Percentiles rank a stretch among this genome's conserved stretches.
These are phyloP conservation scores for Threskiornis aethiopicus DNA, from an alignment of 2,797 vertebrate genomes.

Conservation along the genomic window DNA sequence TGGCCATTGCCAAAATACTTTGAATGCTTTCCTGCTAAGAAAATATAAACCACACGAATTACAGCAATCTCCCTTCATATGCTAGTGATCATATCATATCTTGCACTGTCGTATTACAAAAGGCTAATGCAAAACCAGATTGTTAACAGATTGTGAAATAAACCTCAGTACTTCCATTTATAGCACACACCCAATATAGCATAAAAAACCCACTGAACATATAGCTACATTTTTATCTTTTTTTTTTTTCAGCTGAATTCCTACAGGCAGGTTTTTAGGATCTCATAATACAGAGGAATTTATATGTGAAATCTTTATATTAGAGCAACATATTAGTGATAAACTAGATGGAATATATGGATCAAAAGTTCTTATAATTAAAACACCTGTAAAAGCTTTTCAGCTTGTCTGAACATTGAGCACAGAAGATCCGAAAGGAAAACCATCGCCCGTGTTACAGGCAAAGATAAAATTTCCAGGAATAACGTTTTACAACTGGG, in stretches of 20 bases:
- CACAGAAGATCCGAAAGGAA: background rate
- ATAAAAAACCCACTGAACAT: background rate
- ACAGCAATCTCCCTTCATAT: background rate
- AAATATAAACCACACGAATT: background rate
- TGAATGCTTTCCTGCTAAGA: slow-evolving; percentile 54
- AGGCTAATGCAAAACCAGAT: background rate
- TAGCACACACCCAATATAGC: background rate
- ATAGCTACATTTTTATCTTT: background rate
- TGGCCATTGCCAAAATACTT: slow-evolving; percentile 64
- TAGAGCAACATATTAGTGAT: background rate
- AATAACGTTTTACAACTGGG: background rate
- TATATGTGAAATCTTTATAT: background rate
- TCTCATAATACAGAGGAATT: background rate
- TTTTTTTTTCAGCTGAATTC: background rate
- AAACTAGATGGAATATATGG: background rate
- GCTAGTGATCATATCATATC: rapidly evolving
- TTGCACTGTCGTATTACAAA: background rate
- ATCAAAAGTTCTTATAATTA: background rate
- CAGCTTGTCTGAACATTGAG: background rate
- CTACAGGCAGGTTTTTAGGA: background rate
- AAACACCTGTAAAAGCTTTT: background rate
- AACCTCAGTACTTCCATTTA: background rate
- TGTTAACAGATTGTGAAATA: background rate
- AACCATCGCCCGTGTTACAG: background rate
- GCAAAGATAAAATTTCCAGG: background rate